A percentile compares a stretch with the other conserved stretches of the same genome.
Conservation (phyloP, 2,113 vertebrate genomes). For the Lepus europaeus region DNA sequence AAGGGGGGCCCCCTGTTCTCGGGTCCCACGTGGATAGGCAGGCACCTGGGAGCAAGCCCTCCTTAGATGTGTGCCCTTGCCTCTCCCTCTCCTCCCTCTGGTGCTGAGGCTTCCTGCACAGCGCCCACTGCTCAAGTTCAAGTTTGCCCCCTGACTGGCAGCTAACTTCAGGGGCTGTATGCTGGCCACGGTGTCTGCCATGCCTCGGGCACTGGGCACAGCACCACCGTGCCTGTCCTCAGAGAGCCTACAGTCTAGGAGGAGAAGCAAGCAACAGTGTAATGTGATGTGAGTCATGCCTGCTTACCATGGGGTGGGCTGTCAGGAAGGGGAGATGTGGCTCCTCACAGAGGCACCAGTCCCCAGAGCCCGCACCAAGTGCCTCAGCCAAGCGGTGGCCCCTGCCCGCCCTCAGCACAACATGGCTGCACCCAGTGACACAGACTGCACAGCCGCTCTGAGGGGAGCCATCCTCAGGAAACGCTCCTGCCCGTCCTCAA, state of each 20-base stretch:
- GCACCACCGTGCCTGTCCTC: fast-evolving
- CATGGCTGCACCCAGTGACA: not conserved
- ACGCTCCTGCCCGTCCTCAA: not conserved
- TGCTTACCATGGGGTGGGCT: not conserved
- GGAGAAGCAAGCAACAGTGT: not conserved
- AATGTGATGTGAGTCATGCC: not conserved
- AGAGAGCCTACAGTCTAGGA: not conserved
- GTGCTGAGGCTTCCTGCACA: fast-evolving
- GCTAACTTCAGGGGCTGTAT: too few species aligned
- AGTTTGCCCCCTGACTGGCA: not conserved
- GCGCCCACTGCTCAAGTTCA: too few species aligned
- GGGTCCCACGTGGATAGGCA: fast-evolving
- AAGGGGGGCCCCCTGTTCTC: not conserved
- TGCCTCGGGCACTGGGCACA: fast-evolving
- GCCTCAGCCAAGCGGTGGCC: not conserved
- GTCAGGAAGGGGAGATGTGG: fast-evolving
- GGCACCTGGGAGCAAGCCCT: not conserved
- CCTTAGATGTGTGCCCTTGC: not conserved
- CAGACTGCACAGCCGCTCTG: fast-evolving
- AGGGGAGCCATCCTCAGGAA: not conserved
- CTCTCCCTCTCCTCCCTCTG: not conserved
- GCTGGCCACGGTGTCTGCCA: not conserved
- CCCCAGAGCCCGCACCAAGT: not conserved
- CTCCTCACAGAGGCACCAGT: not conserved
- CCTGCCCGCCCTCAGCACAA: not conserved